Percentiles rank a stretch among this genome's conserved stretches.
Conservation (phyloP, 2,888 invertebrate species). For the Nezara viridula region DNA sequence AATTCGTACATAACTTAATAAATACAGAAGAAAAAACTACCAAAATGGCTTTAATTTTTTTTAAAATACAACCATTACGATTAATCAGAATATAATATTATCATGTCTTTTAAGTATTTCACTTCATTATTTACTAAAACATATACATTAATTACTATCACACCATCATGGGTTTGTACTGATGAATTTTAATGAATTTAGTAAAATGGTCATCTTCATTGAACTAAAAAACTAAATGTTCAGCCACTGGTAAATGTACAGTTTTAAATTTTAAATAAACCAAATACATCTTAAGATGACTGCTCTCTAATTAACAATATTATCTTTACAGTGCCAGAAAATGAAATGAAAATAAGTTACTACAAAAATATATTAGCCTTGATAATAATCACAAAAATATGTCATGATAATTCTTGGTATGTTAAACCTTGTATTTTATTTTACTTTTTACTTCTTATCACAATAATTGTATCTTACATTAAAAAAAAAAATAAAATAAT, state of each 20-base stretch:
- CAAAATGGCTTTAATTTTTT: not conserved
- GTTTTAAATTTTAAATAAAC: not conserved
- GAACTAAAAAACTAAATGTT: slow-evolving; percentile 5
- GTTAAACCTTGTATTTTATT: not conserved
- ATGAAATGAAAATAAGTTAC: slow-evolving; percentile 19
- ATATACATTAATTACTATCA: slow-evolving; percentile 16
- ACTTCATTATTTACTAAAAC: slow-evolving; percentile 12
- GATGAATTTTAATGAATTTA: slow-evolving; percentile 27
- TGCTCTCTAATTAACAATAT: not conserved
- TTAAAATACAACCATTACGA: slow-evolving; percentile 13
- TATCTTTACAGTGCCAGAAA: slow-evolving; percentile 24
- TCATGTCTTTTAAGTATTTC: slow-evolving; percentile 41
- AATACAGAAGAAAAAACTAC: not conserved
- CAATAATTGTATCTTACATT: slow-evolving; percentile 31
- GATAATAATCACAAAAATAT: slow-evolving; percentile 46
- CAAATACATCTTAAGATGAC: not conserved
- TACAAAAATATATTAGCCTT: slow-evolving; percentile 5
- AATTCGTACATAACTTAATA: not conserved
- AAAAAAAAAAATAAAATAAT: slow-evolving; percentile 11
- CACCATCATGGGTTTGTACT: slow-evolving; percentile 29
- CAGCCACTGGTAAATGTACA: not conserved
- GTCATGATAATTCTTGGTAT: slow-evolving; percentile 36
- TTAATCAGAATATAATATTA: not conserved
- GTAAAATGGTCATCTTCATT: slow-evolving; percentile 9
- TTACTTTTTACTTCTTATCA: not conserved